These are phyloP conservation scores for Paraplagusia blochii DNA, from an alignment of 2,113 vertebrate genomes.

Conservation along the genomic window DNA sequence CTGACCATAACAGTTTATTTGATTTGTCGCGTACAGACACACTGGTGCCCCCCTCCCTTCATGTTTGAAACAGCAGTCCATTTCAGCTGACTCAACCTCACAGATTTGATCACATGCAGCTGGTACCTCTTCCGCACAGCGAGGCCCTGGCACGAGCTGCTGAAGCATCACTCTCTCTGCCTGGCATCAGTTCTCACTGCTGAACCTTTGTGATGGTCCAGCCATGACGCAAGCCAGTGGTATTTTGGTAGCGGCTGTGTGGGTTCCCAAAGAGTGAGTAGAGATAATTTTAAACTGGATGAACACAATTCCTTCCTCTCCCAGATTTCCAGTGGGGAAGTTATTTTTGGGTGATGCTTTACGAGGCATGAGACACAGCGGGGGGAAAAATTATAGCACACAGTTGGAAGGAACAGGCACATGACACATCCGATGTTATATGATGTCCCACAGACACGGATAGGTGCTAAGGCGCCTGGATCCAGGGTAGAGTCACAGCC, in stretches of 20 bases:
- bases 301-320: constrained; percentile 68
- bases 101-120: constrained; percentile 56
- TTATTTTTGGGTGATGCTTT: constrained; percentile 68
- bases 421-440: constrained; percentile 56
- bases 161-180: constrained; percentile 33
- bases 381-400: constrained; percentile 49
- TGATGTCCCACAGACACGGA: constrained; percentile 43
- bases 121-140: constrained; percentile 63
- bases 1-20: too few species aligned
- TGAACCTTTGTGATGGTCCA: constrained; percentile 49
- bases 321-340: constrained; percentile 62
- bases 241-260: constrained; percentile 67
- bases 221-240: constrained; percentile 64
- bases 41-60: background rate
- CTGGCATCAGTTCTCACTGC: constrained; percentile 50
- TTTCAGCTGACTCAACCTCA: constrained; percentile 40
- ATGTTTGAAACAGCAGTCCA: constrained; percentile 27
- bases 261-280: constrained; percentile 55
- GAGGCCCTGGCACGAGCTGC: constrained; percentile 64
- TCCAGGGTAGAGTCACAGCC: constrained; percentile 34
- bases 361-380: constrained; percentile 50
- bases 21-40: too few species aligned
- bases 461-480: constrained; percentile 45
- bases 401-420: constrained; percentile 53
- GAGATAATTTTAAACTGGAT: constrained; percentile 64